A percentile compares a stretch with the other conserved stretches of the same genome.
Conservation (phyloP, 2,113 vertebrate species). For the Charadrius vociferus region DNA sequence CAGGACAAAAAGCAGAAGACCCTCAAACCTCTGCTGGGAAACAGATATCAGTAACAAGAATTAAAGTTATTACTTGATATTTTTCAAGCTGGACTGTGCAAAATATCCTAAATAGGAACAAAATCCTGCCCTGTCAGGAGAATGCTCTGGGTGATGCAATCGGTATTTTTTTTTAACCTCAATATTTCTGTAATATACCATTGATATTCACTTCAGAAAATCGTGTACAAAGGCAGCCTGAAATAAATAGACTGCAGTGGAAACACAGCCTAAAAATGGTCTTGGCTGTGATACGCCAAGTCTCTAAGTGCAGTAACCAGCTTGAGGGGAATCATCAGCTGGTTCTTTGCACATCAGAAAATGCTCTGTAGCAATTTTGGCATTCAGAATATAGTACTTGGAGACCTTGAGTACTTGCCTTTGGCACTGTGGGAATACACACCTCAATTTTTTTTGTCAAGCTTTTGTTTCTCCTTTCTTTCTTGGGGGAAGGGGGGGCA, state of each 20-base stretch:
- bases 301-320: neutral
- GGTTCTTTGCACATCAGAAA: neutral
- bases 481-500: rapidly evolving
- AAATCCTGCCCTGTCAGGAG: neutral
- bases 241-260: neutral
- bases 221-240: neutral
- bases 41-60: neutral
- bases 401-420: neutral
- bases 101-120: neutral
- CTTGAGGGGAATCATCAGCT: neutral
- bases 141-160: neutral
- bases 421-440: neutral
- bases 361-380: neutral
- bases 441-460: neutral
- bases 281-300: neutral
- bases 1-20: neutral
- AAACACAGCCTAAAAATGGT: neutral
- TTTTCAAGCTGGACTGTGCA: neutral
- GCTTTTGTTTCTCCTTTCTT: neutral
- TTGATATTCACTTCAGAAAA: neutral
- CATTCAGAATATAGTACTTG: neutral
- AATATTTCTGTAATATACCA: neutral
- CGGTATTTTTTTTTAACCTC: constrained; percentile 3
- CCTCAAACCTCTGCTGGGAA: neutral
- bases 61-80: neutral